Evolutionary conservation across 2,797 vertebrate genomes (phyloP).

Genomic region (Caiman crocodilus): DNA sequence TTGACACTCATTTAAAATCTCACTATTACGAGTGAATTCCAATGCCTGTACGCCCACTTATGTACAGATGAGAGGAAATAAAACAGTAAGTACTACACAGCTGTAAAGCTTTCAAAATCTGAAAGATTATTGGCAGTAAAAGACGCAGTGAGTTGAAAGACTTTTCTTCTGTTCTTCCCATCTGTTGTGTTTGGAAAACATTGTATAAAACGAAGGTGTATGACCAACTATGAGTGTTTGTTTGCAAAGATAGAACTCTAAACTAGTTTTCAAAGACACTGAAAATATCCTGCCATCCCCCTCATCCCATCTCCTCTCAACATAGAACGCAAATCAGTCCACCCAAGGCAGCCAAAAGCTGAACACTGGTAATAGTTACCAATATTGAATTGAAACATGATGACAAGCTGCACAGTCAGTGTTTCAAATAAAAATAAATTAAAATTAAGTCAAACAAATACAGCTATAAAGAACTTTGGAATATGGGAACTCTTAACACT

Average conservation of each 20-base stretch:
- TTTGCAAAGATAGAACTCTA: not conserved
- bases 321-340: accelerated
- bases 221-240: not conserved
- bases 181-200: conserved; percentile 33
- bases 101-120: not conserved
- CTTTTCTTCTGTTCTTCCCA: conserved; percentile 32
- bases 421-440: not conserved
- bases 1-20: not conserved
- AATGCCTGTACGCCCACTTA: not conserved
- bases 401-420: not conserved
- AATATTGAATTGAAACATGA: not conserved
- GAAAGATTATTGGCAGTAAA: not conserved
- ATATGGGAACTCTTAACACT: not conserved
- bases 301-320: too few relatives aligned
- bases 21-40: not conserved
- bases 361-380: not conserved
- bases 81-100: conserved; percentile 28
- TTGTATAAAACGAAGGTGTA: conserved; percentile 13
- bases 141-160: not conserved
- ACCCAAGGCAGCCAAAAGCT: not conserved
- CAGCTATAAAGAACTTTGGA: not conserved
- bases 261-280: not conserved
- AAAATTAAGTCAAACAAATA: not conserved
- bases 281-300: too few relatives aligned
- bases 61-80: conserved; percentile 9